phyloP scores from a whole-genome alignment of 2,113 vertebrate species.

The Burhinus oedicnemus region DNA sequence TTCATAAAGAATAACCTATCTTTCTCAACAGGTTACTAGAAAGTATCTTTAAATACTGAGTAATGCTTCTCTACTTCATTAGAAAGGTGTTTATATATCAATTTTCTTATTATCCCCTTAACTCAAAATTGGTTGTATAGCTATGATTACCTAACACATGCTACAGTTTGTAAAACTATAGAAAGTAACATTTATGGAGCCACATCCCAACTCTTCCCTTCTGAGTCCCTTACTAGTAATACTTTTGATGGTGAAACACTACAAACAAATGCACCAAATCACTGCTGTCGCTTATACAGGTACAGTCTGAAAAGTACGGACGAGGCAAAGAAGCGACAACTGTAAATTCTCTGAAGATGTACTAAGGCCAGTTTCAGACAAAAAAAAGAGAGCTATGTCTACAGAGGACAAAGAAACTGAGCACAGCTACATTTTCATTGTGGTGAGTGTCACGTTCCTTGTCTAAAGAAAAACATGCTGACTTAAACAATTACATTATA shows the following conservation, averaged over 20 bases:
- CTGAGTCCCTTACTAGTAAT: neutral
- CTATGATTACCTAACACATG: neutral
- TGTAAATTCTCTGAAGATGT: neutral
- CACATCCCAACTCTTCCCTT: neutral
- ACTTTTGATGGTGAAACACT: neutral
- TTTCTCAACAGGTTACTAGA: neutral
- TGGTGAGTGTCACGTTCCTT: neutral
- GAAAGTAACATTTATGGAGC: neutral
- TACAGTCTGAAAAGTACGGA: neutral
- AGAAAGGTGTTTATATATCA: neutral
- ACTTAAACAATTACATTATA: neutral
- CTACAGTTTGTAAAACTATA: neutral
- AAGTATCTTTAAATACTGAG: neutral
- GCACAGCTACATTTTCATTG: neutral
- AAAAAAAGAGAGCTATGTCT: neutral
- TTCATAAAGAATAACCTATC: neutral
- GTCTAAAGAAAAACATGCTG: neutral
- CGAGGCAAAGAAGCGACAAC: neutral
- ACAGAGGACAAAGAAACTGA: neutral
- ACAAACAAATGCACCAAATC: neutral
- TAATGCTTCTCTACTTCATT: neutral
- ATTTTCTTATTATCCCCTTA: neutral
- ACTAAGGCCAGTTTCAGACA: neutral
- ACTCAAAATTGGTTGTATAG: neutral
- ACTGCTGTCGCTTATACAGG: neutral